Evolutionary conservation across 2,888 invertebrate genomes (phyloP).

Genomic region (Leucophenga montana): DNA sequence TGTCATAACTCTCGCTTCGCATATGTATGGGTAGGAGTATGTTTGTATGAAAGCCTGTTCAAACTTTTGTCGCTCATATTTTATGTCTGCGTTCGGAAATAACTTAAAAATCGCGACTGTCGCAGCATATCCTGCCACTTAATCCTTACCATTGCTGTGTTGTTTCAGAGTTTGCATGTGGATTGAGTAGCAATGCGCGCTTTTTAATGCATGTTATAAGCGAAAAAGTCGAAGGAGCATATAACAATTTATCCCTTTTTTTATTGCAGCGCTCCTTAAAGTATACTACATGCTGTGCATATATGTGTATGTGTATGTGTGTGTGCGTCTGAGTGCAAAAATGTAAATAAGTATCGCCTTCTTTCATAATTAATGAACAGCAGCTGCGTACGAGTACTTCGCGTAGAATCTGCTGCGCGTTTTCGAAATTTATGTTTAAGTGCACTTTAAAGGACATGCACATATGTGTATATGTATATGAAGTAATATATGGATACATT

Average conservation of each 20-base stretch:
- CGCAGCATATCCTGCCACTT: conserved; percentile 26
- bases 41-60: conserved; percentile 5
- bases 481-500: too few relatives aligned
- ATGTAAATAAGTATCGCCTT: conserved; percentile 58
- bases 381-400: conserved; percentile 40
- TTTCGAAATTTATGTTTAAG: conserved; percentile 62
- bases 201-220: conserved; percentile 58
- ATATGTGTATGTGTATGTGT: conserved; percentile 24
- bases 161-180: conserved; percentile 64
- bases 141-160: conserved; percentile 34
- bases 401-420: conserved; percentile 29
- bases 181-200: conserved; percentile 47
- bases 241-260: neutral
- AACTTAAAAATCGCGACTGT: conserved; percentile 47
- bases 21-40: conserved; percentile 2
- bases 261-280: conserved; percentile 35
- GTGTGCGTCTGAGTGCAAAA: conserved; percentile 33
- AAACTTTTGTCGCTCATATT: conserved; percentile 25
- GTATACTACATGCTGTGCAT: neutral
- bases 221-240: neutral
- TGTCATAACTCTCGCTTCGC: neutral
- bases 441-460: conserved; percentile 65
- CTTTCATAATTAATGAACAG: conserved; percentile 66
- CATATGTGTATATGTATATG: conserved; percentile 41
- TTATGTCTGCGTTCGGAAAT: conserved; percentile 36